phyloP scores from a whole-genome alignment of 1,140 invertebrate species.

The Anoplolepis gracilipes region DNA sequence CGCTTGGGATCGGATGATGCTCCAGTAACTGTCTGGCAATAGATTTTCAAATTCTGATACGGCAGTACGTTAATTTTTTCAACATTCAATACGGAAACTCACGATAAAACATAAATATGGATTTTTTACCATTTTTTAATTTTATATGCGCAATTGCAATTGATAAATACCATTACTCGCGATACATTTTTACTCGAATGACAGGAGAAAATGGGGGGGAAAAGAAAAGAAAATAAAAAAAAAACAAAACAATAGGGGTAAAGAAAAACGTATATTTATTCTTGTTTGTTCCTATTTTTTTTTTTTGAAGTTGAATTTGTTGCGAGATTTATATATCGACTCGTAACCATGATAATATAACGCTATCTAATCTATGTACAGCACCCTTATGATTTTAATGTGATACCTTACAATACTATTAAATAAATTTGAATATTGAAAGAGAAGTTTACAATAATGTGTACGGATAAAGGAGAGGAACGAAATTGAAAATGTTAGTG shows the following conservation, averaged over 20 bases:
- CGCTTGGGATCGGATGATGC: conserved; percentile 71
- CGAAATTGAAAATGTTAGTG: neutral
- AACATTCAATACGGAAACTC: conserved; percentile 60
- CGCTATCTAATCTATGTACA: conserved; percentile 83
- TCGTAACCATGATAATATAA: conserved; percentile 70
- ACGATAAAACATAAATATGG: conserved; percentile 40
- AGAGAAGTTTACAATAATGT: conserved; percentile 42
- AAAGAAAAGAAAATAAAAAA: conserved; percentile 33
- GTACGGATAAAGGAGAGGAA: neutral
- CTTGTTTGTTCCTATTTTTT: conserved; percentile 74
- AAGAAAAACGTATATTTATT: conserved; percentile 56
- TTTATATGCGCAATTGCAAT: conserved; percentile 84
- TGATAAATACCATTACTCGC: conserved; percentile 80
- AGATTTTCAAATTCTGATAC: conserved; percentile 40
- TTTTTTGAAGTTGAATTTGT: conserved; percentile 68
- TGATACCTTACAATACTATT: conserved; percentile 82
- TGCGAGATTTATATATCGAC: conserved; percentile 61
- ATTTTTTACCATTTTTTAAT: conserved; percentile 85
- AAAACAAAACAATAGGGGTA: conserved; percentile 75
- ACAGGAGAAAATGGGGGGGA: neutral
- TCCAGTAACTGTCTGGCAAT: conserved; percentile 65
- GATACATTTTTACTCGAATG: conserved; percentile 75
- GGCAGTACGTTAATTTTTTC: conserved; percentile 68
- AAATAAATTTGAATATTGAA: conserved; percentile 77
- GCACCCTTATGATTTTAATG: conserved; percentile 83